Conservation (phyloP, 2,888 invertebrate species). For the Lysandra coridon region DNA sequence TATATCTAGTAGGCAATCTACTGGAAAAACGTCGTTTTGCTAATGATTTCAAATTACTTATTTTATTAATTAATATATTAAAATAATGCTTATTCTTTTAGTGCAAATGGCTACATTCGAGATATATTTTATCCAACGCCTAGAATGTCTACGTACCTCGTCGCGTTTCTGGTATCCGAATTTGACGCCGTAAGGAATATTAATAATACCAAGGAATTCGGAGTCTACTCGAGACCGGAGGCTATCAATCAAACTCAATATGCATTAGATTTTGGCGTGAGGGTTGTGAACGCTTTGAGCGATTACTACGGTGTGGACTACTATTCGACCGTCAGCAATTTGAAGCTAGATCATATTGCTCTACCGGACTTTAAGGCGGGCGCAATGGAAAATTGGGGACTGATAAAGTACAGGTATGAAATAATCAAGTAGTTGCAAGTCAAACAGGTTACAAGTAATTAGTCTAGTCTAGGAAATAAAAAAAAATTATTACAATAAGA, state of each 20-base stretch:
- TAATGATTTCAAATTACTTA: too few species aligned
- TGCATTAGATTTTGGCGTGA: conserved; percentile 81
- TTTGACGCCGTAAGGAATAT: conserved; percentile 67
- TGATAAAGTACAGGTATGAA: conserved; percentile 87
- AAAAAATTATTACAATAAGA: background rate
- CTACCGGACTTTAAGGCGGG: conserved; percentile 91
- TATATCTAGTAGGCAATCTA: too few species aligned
- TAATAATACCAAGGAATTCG: conserved; percentile 63
- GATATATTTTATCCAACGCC: conserved; percentile 82
- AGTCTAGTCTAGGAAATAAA: background rate
- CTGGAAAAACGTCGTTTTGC: background rate
- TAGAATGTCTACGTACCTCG: conserved; percentile 90
- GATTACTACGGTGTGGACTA: conserved; percentile 81
- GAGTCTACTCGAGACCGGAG: conserved; percentile 85
- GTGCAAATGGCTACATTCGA: conserved; percentile 80
- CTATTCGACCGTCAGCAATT: conserved; percentile 74
- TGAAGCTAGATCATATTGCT: conserved; percentile 92
- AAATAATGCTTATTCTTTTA: conserved; percentile 45
- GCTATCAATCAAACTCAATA: conserved; percentile 84
- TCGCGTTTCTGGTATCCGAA: conserved; percentile 91
- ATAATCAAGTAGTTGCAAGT: background rate
- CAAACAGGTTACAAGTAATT: background rate
- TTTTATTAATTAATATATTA: too few species aligned
- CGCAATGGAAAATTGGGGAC: conserved; percentile 96
- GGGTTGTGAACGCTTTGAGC: conserved; percentile 73